A percentile compares a stretch with the other conserved stretches of the same genome.
Conservation (phyloP, 2,113 vertebrate genomes). For the Solea senegalensis region DNA sequence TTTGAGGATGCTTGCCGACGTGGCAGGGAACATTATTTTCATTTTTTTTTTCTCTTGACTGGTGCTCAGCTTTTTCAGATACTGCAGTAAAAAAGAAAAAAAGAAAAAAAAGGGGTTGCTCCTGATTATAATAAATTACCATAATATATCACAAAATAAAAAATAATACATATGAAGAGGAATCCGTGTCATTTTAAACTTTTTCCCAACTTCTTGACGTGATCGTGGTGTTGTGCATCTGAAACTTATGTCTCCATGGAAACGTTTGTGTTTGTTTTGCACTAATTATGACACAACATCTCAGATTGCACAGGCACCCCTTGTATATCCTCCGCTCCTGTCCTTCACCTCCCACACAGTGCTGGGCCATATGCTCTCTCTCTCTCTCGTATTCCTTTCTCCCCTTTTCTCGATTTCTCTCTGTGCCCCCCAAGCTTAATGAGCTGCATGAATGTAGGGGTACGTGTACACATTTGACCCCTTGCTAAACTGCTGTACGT, state of each 20-base stretch:
- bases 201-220: conserved; percentile 48
- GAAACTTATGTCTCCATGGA: conserved; percentile 32
- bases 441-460: conserved; percentile 68
- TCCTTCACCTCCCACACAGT: conserved; percentile 74
- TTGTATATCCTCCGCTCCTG: conserved; percentile 42
- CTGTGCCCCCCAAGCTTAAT: conserved; percentile 54
- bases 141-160: conserved; percentile 46
- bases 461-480: conserved; percentile 72
- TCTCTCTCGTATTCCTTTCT: conserved; percentile 22
- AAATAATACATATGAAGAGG: conserved; percentile 23
- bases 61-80: conserved; percentile 57
- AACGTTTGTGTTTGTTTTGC: conserved; percentile 48
- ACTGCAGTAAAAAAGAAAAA: conserved; percentile 25
- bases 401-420: conserved; percentile 21
- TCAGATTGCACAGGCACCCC: conserved; percentile 34
- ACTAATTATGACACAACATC: conserved; percentile 51
- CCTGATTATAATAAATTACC: conserved; percentile 53
- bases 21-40: conserved; percentile 80
- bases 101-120: background rate
- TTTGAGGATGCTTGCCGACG: conserved; percentile 88
- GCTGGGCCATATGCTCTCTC: conserved; percentile 77
- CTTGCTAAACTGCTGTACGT: conserved; percentile 68
- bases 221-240: background rate
- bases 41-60: conserved; percentile 70
- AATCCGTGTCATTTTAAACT: conserved; percentile 33